Evolutionary conservation across 2,888 invertebrate species (phyloP).

Genomic region (Blastobasis adustella): DNA sequence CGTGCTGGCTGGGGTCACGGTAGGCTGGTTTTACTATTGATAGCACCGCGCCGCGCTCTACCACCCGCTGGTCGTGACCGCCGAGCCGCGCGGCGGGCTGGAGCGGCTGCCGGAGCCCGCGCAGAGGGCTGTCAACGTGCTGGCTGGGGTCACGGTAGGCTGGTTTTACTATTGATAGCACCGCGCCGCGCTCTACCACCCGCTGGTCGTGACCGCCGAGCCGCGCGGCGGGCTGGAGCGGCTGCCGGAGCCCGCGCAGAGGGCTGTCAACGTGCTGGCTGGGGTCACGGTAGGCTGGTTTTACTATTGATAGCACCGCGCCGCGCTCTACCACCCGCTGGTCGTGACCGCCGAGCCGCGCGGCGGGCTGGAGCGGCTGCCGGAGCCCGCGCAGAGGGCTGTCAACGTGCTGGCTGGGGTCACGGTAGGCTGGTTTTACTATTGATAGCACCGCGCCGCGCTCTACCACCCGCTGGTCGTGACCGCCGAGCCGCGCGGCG

Average conservation of each 20-base stretch:
- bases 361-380: slow-evolving; percentile 88
- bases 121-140: too few species aligned
- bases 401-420: too few species aligned
- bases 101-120: slow-evolving; percentile 76
- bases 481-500: slow-evolving; percentile 89
- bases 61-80: slow-evolving; percentile 92
- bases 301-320: too few species aligned
- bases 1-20: too few species aligned
- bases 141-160: too few species aligned
- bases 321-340: slow-evolving; percentile 90
- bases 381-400: too few species aligned
- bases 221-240: slow-evolving; percentile 89
- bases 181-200: slow-evolving; percentile 89
- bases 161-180: too few species aligned
- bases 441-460: slow-evolving; percentile 87
- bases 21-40: too few species aligned
- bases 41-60: slow-evolving; percentile 85
- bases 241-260: slow-evolving; percentile 78
- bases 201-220: slow-evolving; percentile 90
- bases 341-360: slow-evolving; percentile 90
- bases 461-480: slow-evolving; percentile 93
- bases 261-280: too few species aligned
- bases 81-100: slow-evolving; percentile 88
- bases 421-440: too few species aligned
- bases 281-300: too few species aligned